A percentile compares a stretch with the other conserved stretches of the same genome.
Evolutionary conservation across 2,888 invertebrate genomes (phyloP).

Genomic region (Thymelicus acteon): DNA sequence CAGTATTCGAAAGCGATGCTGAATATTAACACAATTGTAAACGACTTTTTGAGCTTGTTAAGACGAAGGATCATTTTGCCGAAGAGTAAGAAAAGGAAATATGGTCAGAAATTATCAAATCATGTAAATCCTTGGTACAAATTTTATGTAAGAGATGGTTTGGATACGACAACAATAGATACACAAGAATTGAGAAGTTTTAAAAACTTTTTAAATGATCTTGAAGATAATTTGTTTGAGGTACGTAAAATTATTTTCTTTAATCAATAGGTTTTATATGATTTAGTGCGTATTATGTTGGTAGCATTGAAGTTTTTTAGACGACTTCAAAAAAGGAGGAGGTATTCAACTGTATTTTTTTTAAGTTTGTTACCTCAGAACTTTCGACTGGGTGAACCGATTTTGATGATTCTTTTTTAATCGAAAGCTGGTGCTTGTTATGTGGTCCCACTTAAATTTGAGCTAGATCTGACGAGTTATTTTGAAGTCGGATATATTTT

Average conservation of each 20-base stretch:
- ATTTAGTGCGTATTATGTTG: too few relatives aligned
- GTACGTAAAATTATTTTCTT: slow-evolving; percentile 53
- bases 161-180: neutral
- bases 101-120: slow-evolving; percentile 31
- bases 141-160: slow-evolving; percentile 26
- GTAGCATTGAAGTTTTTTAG: too few relatives aligned
- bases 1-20: neutral
- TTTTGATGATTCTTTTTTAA: too few relatives aligned
- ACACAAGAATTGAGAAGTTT: slow-evolving; percentile 46
- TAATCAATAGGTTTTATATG: too few relatives aligned
- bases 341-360: too few relatives aligned
- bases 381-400: too few relatives aligned
- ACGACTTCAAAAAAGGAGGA: too few relatives aligned
- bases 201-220: slow-evolving; percentile 48
- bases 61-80: slow-evolving; percentile 41
- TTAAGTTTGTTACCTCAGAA: too few relatives aligned
- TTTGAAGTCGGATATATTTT: too few relatives aligned
- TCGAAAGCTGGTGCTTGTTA: too few relatives aligned
- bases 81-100: slow-evolving; percentile 43
- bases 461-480: too few relatives aligned
- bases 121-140: slow-evolving; percentile 42
- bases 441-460: too few relatives aligned
- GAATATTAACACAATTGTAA: slow-evolving; percentile 9
- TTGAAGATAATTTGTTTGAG: slow-evolving; percentile 51
- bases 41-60: neutral